Conservation (phyloP, 2,888 invertebrate genomes). For the Nephrotoma flavescens region DNA sequence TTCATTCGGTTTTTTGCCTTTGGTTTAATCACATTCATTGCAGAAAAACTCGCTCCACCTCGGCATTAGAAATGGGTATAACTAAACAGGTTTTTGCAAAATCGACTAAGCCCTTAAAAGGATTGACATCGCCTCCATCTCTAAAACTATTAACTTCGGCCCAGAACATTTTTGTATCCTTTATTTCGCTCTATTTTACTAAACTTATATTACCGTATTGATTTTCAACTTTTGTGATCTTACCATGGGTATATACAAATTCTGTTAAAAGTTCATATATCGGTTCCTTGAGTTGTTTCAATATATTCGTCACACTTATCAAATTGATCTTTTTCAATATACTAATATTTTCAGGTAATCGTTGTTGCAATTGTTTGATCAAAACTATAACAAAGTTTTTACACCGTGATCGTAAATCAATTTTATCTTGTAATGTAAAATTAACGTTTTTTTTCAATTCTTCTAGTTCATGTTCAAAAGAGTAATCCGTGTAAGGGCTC, state of each 20-base stretch:
- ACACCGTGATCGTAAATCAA: background rate
- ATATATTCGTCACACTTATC: background rate
- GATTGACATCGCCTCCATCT: constrained; percentile 4
- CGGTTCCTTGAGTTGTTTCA: background rate
- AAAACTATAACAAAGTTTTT: background rate
- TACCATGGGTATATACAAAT: background rate
- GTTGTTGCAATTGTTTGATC: background rate
- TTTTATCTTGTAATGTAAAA: background rate
- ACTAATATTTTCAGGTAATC: background rate
- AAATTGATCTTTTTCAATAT: background rate
- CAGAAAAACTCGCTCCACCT: background rate
- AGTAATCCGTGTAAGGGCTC: too few species aligned
- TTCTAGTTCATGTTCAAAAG: background rate
- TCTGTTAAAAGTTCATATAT: background rate
- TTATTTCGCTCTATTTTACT: background rate
- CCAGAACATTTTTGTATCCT: constrained; percentile 6
- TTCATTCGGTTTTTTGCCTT: too few species aligned
- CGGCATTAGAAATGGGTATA: constrained; percentile 8
- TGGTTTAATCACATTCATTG: too few species aligned
- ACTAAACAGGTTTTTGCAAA: constrained; percentile 5
- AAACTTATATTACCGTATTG: constrained; percentile 6
- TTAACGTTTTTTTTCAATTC: background rate
- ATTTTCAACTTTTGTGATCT: constrained; percentile 2
- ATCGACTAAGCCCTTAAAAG: background rate
- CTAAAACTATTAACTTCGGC: constrained; percentile 3